Evolutionary conservation across 2,888 invertebrate genomes (phyloP), one percentile per base, ranked within the genome.

Genomic region (Leptinotarsa haldemani): DNA sequence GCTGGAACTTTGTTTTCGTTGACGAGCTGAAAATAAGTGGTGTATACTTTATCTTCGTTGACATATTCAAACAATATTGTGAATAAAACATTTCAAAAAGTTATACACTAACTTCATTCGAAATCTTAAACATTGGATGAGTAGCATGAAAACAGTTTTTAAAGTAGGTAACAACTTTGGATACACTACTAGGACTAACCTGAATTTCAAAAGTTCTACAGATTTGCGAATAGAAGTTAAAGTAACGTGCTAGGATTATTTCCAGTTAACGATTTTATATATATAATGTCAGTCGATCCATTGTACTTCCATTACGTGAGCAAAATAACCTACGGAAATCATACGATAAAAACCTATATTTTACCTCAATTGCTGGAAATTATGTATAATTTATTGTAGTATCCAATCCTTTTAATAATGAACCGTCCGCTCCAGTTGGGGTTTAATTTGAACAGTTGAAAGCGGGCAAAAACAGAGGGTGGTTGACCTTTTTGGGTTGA

Each of bases 361-460:
- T 40, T n/a, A 18, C 7, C n/a, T 40, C 30, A 61, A 30, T 61
- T 40, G 25, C 30, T 61, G 25, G 61, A 61, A 30, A 61, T 61
- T 15, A 61, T 25, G 61, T 25, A 30, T 61, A 61, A 61, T 61
- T 61, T 30, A 40, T n/a, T 61, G 20, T 15, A 22, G 20, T 61
- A n/a, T 30, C 61, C 30, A 61, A 61, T 61, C 56, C 18, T 16
- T 30, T 61, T 3, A 2, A 61, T n/a, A 30, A 61, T 61, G 25
- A 61, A 61, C n/a, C 40, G n/a, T 25, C 61, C 30, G 40, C 30
- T 40, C 3, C 30, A 30, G 40, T 61, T 25, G 61, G 25, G 13
- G 30, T 61, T 30, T 61, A 61, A 61, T 61, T 61, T 61, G 30
- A 40, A 18, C 61, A n/a, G 40, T 30, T 13, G 9, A 61, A 40